phyloP scores from a whole-genome alignment of 23 tunicate species.

The Aplidium turbinatum region DNA sequence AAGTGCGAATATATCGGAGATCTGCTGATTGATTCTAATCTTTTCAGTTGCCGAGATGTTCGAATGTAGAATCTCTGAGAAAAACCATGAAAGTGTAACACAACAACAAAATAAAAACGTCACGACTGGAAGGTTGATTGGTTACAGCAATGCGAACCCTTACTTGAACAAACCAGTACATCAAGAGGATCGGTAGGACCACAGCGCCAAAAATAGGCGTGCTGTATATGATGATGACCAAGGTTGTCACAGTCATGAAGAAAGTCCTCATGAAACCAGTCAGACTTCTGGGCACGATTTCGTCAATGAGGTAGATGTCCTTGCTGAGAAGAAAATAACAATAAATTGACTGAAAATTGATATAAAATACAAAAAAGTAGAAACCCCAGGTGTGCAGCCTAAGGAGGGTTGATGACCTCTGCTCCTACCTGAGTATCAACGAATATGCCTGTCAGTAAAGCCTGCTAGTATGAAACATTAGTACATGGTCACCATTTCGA shows the following conservation, averaged over 20 bases:
- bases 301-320: conserved; percentile 85
- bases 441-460: too few species aligned
- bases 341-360: too few species aligned
- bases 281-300: conserved; percentile 76
- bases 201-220: conserved; percentile 74
- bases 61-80: conserved; percentile 56
- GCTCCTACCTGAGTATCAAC: too few species aligned
- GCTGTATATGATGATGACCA: conserved; percentile 74
- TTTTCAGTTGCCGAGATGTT: conserved; percentile 66
- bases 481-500: too few species aligned
- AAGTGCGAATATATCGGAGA: conserved; percentile 87
- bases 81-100: neutral
- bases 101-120: neutral
- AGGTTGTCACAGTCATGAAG: conserved; percentile 61
- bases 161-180: conserved; percentile 81
- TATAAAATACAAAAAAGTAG: too few species aligned
- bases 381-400: too few species aligned
- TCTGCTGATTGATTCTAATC: conserved; percentile 74
- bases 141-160: neutral
- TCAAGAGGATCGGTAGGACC: conserved; percentile 59
- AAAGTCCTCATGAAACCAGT: conserved; percentile 51
- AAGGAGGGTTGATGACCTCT: too few species aligned
- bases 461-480: too few species aligned
- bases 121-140: neutral
- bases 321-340: conserved; percentile 45